Evolutionary conservation across 2,888 invertebrate species (phyloP), one percentile per base, ranked within the genome.

Genomic region (Gasteruption jaculator): DNA sequence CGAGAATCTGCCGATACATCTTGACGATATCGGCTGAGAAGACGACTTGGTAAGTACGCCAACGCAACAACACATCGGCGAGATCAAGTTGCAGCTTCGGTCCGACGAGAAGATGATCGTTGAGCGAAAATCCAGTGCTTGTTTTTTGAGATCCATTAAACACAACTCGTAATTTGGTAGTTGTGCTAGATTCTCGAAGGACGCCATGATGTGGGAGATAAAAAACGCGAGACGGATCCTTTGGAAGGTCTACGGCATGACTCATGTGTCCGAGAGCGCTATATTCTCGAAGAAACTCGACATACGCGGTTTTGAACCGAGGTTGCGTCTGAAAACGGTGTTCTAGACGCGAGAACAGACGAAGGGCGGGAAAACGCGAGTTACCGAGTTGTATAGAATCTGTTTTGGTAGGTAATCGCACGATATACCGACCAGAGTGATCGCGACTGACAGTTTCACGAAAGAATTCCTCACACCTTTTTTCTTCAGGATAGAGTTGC

Each of bases 141-240:
- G 43, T 38, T 10, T 34, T 32, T 3, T 5, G 15, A 4, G 43
- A 61, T 0, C 54, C 62, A 24, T 65, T 58, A 42, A 63, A 65
- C 1, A 66, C 66, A 0, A 65, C 61, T 4, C 62, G 39, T 1
- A 61, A 14, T 27, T 59, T 60, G 1, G 61, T 65, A 1, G 63
- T 64, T 7, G 55, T 48, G 32, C 60, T 63, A 7, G 41, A 34
- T 20, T 56, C 38, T 12, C 60, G 60, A 0, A 63, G 31, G 1
- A 71, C 64, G 1, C 57, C 53, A 38, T 67, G 68, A 48, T 71
- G 70, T 21, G 61, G 63, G 14, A 71, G 40, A 50, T 56, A 67
- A 45, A 60, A 64, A 1, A 21, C 38, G 7, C 41, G 33, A 7
- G 29, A 24, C 10, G 31, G 19, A 4, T 32, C 19, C n/a, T 6